A percentile compares a stretch with the other conserved stretches of the same genome.
Evolutionary conservation across 2,888 invertebrate genomes (phyloP).

Genomic region (Frankliniella fusca): DNA sequence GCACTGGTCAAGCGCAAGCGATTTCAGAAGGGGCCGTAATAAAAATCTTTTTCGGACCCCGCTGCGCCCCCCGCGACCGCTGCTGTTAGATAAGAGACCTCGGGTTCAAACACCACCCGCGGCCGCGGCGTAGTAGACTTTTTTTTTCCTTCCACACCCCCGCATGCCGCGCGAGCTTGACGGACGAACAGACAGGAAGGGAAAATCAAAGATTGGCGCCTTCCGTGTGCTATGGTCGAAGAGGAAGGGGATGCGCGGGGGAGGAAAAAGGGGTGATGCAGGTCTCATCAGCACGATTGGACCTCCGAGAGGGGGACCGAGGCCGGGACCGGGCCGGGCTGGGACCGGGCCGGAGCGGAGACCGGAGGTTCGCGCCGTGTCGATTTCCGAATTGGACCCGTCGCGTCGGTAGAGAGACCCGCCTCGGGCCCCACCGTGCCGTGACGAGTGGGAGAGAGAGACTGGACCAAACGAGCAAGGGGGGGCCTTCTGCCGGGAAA

Average conservation of each 20-base stretch:
- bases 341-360: background rate
- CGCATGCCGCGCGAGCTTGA: no score
- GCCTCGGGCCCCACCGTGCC: background rate
- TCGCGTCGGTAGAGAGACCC: background rate
- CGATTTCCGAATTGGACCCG: constrained; percentile 21
- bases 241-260: background rate
- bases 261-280: background rate
- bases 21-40: no score
- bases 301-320: background rate
- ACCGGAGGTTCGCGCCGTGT: constrained; percentile 17
- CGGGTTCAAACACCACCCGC: no score
- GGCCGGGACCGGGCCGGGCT: background rate
- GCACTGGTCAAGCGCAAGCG: background rate
- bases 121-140: no score
- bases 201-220: no score
- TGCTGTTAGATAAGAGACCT: no score
- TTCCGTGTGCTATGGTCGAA: background rate
- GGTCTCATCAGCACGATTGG: background rate
- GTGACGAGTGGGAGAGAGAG: background rate
- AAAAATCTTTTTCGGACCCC: no score
- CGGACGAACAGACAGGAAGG: no score
- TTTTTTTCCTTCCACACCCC: no score
- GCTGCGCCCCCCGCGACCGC: no score
- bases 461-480: background rate
- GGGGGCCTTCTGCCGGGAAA: background rate